phyloP scores from a whole-genome alignment of 2,888 invertebrate genomes.

The Dorcus hopei region DNA sequence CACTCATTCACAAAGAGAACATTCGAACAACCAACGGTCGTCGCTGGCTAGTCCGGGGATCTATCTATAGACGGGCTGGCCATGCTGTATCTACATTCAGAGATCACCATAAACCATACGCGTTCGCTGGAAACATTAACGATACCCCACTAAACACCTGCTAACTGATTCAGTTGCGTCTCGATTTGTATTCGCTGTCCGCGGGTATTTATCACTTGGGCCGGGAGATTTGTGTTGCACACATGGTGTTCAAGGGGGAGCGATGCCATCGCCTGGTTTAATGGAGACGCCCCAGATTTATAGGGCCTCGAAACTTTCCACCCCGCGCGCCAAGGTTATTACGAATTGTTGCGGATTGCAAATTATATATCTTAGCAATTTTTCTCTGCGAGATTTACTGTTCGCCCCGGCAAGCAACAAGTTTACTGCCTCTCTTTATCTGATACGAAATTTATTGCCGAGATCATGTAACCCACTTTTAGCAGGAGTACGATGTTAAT shows the following conservation, averaged over 20 bases:
- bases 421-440: neutral
- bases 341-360: neutral
- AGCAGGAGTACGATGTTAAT: neutral
- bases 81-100: constrained; percentile 21
- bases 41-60: too few relatives aligned
- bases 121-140: constrained; percentile 27
- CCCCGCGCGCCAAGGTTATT: neutral
- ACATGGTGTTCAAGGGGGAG: neutral
- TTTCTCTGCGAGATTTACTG: neutral
- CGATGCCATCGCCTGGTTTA: neutral
- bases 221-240: constrained; percentile 6
- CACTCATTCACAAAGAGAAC: constrained; percentile 4
- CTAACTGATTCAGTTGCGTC: constrained; percentile 37
- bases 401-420: neutral
- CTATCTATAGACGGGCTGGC: constrained; percentile 6
- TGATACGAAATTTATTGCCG: neutral
- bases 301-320: neutral
- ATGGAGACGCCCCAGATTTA: neutral
- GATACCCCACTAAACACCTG: constrained; percentile 34
- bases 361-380: neutral
- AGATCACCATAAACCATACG: constrained; percentile 30
- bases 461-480: constrained; percentile 1
- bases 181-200: constrained; percentile 37
- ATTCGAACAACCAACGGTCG: too few relatives aligned
- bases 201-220: constrained; percentile 32